Evolutionary conservation across 2,113 vertebrate genomes (phyloP), one percentile per base, ranked within the genome.

Genomic region (Gymnobelideus leadbeateri): DNA sequence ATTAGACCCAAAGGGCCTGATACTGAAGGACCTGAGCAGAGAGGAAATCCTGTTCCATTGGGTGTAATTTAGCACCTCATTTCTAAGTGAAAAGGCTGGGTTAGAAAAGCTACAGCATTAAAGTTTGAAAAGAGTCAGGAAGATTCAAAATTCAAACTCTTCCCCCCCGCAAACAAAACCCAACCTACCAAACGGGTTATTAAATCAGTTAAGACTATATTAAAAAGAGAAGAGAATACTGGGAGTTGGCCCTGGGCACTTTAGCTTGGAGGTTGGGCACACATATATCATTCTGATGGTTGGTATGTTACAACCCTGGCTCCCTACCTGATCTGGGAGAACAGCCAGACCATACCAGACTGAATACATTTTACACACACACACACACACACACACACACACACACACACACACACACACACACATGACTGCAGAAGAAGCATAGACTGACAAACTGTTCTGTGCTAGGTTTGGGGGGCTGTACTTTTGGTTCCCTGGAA

Each of bases 391-490:
- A 68, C 28, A 68, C 92, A 92, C 96, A 93, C 92, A 95, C 52
- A 94, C 23, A 55, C 90, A 61, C 28, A 89, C 53, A 95, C 91
- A 31, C 57, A 31, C 57, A 31, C 51, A 49, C n/a, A 49, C 90
- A 95, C n/a, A 92, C 91, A 95, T 95, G 96, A 97, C 96, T 97
- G 97, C 97, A 95, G 51, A 90, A 94, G 50, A 90, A 96, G 23
- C 89, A 96, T 51, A 95, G 51, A 21, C 1, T 21, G 51, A 54
- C 52, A 93, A 96, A 94, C 92, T 3, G 31, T 24, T 8, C 84
- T 90, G 68, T 94, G 0, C 94, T 97, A 51, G 51, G 89, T 92
- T 95, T 98, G 95, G 97, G 97, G 96, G 95, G 91, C 91, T 97
- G 91, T 93, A 91, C 91, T 11, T 37, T 89, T 37, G 0, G 3